Evolutionary conservation across 2,113 vertebrate species (phyloP).

Genomic region (Puma concolor): DNA sequence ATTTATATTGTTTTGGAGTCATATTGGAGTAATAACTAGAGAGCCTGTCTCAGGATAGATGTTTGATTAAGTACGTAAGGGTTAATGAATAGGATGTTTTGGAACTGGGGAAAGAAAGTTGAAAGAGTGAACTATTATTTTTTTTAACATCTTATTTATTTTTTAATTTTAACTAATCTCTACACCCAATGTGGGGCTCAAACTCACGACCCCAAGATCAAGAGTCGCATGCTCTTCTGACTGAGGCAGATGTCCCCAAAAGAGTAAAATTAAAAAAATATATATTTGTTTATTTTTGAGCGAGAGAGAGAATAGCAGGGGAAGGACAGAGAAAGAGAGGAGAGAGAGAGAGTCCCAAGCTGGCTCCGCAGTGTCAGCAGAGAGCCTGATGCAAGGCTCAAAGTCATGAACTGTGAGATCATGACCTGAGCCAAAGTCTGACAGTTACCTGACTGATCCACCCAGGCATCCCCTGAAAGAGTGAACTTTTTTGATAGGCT

Average conservation of each 20-base stretch:
- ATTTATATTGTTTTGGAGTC: background rate
- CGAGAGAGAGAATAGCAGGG: too few relatives aligned
- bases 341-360: too few relatives aligned
- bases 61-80: background rate
- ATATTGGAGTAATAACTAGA: background rate
- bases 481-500: background rate
- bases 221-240: background rate
- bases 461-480: background rate
- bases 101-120: background rate
- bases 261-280: background rate
- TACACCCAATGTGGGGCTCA: background rate
- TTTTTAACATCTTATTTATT: background rate
- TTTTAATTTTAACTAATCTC: background rate
- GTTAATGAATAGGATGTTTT: slow-evolving; percentile 20
- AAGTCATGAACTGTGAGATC: too few relatives aligned
- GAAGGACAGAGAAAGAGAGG: too few relatives aligned
- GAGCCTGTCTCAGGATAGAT: background rate
- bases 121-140: background rate
- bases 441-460: too few relatives aligned
- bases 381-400: too few relatives aligned
- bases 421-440: too few relatives aligned
- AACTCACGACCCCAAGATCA: background rate
- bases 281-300: too few relatives aligned
- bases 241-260: background rate
- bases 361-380: too few relatives aligned